A percentile compares a stretch with the other conserved stretches of the same genome.
phyloP scores from a whole-genome alignment of 2,797 vertebrate genomes.

The Oryzias sinensis region DNA sequence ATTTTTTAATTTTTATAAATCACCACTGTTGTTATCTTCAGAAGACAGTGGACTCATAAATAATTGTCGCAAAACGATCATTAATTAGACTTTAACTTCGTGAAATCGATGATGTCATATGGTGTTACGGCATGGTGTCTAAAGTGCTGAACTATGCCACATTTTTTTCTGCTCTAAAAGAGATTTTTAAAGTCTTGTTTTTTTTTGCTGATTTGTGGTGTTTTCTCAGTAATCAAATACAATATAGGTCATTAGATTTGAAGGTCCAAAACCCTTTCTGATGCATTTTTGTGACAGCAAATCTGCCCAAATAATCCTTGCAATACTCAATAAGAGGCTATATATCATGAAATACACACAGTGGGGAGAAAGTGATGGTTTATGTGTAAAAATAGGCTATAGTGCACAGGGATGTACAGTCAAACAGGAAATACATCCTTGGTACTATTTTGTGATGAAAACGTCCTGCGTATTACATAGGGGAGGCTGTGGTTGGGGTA shows the following conservation, averaged over 20 bases:
- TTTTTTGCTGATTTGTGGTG: not conserved
- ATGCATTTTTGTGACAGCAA: slow-evolving; percentile 55
- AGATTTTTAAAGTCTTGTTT: not conserved
- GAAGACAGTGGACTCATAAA: too few species aligned
- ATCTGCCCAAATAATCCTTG: slow-evolving; percentile 30
- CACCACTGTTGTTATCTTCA: too few species aligned
- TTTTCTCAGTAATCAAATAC: slow-evolving; percentile 5
- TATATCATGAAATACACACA: slow-evolving; percentile 32
- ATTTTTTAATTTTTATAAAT: too few species aligned
- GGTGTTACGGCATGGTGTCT: too few species aligned
- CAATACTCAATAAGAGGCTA: slow-evolving; percentile 25
- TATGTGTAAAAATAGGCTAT: slow-evolving; percentile 23
- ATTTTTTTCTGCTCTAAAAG: too few species aligned
- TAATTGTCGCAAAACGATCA: too few species aligned
- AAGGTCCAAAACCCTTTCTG: slow-evolving; percentile 21
- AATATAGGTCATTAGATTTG: slow-evolving; percentile 28
- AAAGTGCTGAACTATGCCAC: too few species aligned
- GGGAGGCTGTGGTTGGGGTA: slow-evolving; percentile 54
- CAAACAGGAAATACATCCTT: slow-evolving; percentile 52
- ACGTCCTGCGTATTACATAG: slow-evolving; percentile 65
- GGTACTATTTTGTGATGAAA: slow-evolving; percentile 64
- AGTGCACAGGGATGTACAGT: slow-evolving; percentile 33
- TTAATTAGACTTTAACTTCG: too few species aligned
- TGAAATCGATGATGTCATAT: too few species aligned
- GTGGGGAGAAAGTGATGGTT: slow-evolving; percentile 20